These are phyloP conservation scores for Emesis castigata DNA, from an alignment of 2,888 invertebrate genomes.

Conservation along the genomic window DNA sequence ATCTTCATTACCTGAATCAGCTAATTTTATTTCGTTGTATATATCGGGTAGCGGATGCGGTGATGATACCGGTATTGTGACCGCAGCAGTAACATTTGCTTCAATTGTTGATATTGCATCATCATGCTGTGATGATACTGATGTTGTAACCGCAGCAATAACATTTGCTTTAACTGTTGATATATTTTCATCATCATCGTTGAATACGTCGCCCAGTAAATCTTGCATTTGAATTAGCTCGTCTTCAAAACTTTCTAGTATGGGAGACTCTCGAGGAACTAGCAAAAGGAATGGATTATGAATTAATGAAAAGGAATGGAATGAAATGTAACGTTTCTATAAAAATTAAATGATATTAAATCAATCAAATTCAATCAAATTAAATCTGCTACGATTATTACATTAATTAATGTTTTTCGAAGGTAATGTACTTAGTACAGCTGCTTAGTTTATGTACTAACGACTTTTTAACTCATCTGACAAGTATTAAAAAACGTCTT, in stretches of 20 bases:
- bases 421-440: not conserved
- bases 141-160: not conserved
- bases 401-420: slow-evolving; percentile 3
- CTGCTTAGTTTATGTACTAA: not conserved
- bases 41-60: too few species aligned
- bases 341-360: not conserved
- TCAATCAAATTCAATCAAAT: not conserved
- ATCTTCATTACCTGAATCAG: too few species aligned
- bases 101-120: too few species aligned
- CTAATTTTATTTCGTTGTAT: too few species aligned
- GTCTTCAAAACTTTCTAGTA: slow-evolving; percentile 6
- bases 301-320: too few species aligned
- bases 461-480: not conserved
- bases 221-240: slow-evolving; percentile 3
- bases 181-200: not conserved
- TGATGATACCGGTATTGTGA: too few species aligned
- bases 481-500: not conserved
- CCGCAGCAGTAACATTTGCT: too few species aligned
- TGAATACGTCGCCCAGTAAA: not conserved
- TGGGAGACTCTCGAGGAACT: slow-evolving; percentile 7
- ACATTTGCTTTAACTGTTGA: not conserved
- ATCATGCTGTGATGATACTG: not conserved
- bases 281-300: not conserved
- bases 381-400: not conserved
- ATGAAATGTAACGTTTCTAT: too few species aligned